Base-by-base conservation (phyloP, 2,113 vertebrate genomes). In the Actenoides hombroni region DNA sequence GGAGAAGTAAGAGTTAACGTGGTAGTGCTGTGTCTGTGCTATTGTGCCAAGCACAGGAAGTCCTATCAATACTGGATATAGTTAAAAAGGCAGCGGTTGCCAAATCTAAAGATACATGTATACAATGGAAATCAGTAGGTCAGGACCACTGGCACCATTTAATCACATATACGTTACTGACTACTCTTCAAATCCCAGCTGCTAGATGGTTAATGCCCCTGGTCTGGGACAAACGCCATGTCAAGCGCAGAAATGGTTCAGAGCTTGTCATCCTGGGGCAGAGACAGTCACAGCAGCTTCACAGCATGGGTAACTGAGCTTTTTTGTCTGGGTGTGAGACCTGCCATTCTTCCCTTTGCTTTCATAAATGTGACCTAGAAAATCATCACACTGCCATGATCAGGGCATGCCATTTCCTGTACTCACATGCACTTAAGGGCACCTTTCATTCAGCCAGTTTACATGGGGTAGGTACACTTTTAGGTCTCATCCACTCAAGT, bases 1-100 rank as follows among this genome's bases (percentile, higher is more conserved):
- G 2, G 40, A 57, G 40, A 49, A 46, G 5, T 31, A 29, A 46
- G 13, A 80, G 24, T 10, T 86, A n/a, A 61, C 8, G 3, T 60
- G 10, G 29, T 16, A 65, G 23, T 6, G 29, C 10, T 4, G 1
- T 0, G 1, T 37, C 24, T n/a, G 13, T 40, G 57, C 29, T 44
- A 5, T 44, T 84, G 26, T 46, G 13, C 51, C 9, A 59, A 24
- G 28, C 28, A 63, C 19, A 51, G 57, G 49, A 13, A 60, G 13
- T 39, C 26, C 15, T 40, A 1, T 31, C 35, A 40, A 31, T 29
- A 28, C 54, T 57, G 51, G 19, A 17, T 35, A 5, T 15, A 49
- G 13, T n/a, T 49, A 59, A 5, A 73, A 92, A 57, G 44, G 20
- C 42, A 26, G 39, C 21, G 17, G 17, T 21, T 83, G 83, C 26